Evolutionary conservation across 2,113 vertebrate species (phyloP), one percentile per base, ranked within the genome.

Genomic region (Halcyon senegalensis): DNA sequence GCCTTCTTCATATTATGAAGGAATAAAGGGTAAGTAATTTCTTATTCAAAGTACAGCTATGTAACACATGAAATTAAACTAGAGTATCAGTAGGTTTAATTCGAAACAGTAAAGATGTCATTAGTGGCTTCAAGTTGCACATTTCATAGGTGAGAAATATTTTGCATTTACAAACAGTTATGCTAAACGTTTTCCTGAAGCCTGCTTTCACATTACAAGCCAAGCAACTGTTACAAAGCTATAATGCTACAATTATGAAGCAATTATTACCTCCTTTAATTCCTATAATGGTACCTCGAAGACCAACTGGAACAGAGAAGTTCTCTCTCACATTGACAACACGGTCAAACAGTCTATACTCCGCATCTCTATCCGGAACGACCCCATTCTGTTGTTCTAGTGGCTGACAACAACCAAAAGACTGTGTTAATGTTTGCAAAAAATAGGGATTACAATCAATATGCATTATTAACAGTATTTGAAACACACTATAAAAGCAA

Each of bases 321-420:
- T 98, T 98, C 96, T 99, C 99, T 93, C 99, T 98, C 92, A 99
- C 98, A 44, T 99, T 99, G 72, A 99, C 98, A n/a, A 99, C 99
- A 5, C 99, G 98, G 91, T 99, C 99, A 93, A 99, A 99, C 72
- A 99, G 98, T 46, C 98, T 99, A 56, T 99, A 99, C 51, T 99
- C 99, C 3, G 99, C 98, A 66, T 99, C 98, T 11, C 98, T 98
- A 78, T 99, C 99, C 44, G 99, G 99, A 93, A 99, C 97, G 48
- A 99, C 98, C 11, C 99, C 99, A 76, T 99, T 99, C 90, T 99
- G 99, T 95, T 99, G 99, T 94, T 99, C 99, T 87, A 99, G 79
- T 33, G 99, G 99, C 99, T 99, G 95, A 77, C 43, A 97, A 41
- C 11, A 95, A 95, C 25, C 68, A 87, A 86, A 56, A 60, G 25